These are phyloP conservation scores for Coptotermes formosanus DNA, from an alignment of 1,140 invertebrate genomes.

Conservation along the genomic window DNA sequence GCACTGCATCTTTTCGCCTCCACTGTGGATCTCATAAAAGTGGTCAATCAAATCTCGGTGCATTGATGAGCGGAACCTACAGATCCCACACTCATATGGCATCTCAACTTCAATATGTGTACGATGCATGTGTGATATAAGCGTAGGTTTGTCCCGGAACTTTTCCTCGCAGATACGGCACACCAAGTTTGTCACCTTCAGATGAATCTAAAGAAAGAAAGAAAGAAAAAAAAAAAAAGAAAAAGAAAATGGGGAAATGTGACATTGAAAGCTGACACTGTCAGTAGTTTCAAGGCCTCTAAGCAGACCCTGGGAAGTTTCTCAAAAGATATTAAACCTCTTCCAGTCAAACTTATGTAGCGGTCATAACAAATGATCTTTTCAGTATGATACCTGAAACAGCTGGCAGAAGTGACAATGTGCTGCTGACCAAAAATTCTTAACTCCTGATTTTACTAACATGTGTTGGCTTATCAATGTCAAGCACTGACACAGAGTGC, in stretches of 20 bases:
- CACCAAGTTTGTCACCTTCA: conserved; percentile 18
- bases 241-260: neutral
- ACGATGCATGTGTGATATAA: conserved; percentile 73
- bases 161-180: conserved; percentile 45
- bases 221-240: neutral
- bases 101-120: conserved; percentile 73
- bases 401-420: too few species aligned
- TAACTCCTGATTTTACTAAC: too few species aligned
- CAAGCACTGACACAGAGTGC: too few species aligned
- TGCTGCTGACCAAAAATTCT: too few species aligned
- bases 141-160: conserved; percentile 38
- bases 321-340: neutral
- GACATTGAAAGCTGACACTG: neutral
- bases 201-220: conserved; percentile 20
- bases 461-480: too few species aligned
- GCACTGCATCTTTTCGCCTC: conserved; percentile 63
- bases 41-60: conserved; percentile 73
- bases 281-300: neutral
- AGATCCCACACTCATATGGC: conserved; percentile 74
- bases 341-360: too few species aligned
- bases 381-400: too few species aligned
- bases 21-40: conserved; percentile 63
- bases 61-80: conserved; percentile 70
- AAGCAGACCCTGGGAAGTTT: neutral
- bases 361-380: too few species aligned